These are phyloP conservation scores for Coreius guichenoti DNA, from an alignment of 2,797 vertebrate species.

Conservation along the genomic window DNA sequence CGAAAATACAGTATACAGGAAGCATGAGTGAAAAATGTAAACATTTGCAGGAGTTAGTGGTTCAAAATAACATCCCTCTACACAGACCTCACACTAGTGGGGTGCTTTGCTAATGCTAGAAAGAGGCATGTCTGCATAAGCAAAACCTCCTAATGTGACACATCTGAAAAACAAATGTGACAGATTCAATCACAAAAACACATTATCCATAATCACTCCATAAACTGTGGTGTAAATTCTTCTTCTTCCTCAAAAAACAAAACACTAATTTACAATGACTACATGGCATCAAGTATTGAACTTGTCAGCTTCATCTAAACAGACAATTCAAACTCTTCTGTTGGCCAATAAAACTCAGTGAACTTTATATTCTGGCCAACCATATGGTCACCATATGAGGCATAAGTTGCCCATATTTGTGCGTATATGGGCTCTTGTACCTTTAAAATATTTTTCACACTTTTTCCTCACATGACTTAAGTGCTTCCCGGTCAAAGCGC, in stretches of 20 bases:
- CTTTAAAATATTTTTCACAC: slow-evolving; percentile 26
- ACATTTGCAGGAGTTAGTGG: not conserved
- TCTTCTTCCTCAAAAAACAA: not conserved
- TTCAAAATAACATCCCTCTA: not conserved
- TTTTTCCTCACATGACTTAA: slow-evolving; percentile 32
- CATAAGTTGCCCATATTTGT: not conserved
- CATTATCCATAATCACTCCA: not conserved
- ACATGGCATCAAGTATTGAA: not conserved
- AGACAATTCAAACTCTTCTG: slow-evolving; percentile 7
- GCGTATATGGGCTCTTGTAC: not conserved
- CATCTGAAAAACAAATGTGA: slow-evolving; percentile 32
- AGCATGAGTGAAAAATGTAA: slow-evolving; percentile 6
- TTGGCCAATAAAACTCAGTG: slow-evolving; percentile 12
- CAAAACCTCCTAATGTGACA: slow-evolving; percentile 8
- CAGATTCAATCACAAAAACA: slow-evolving; percentile 6
- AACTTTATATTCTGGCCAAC: slow-evolving; percentile 6
- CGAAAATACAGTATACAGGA: not conserved
- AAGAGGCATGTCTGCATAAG: not conserved
- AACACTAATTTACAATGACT: not conserved
- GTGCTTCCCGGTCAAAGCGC: slow-evolving; percentile 37
- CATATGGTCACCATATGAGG: slow-evolving; percentile 14
- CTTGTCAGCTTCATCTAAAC: not conserved
- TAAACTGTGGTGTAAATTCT: slow-evolving; percentile 2
- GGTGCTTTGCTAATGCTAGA: not conserved
- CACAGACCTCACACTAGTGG: slow-evolving; percentile 1